Base-by-base conservation (phyloP, 2,113 vertebrate species). In the Cryptotis parvus region DNA sequence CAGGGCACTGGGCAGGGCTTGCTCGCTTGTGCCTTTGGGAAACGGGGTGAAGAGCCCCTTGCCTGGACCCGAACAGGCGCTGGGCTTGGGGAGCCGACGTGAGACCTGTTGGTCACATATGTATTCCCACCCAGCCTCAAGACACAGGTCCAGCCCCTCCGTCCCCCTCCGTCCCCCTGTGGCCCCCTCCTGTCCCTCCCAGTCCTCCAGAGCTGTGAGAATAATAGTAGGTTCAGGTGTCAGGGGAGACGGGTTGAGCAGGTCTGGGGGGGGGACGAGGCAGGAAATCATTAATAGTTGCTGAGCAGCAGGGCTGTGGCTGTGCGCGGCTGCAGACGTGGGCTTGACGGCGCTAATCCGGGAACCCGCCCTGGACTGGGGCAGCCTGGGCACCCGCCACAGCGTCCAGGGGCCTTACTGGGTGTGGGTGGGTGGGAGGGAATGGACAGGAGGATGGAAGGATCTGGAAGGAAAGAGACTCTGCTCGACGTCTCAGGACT, bases 241-340 rank as follows among this genome's bases (percentile, higher is more conserved):
- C 96, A 89, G 87, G 92, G 94, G 90, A 95, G 96, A 96, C 96
- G 94, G 96, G 96, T 95, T n/a, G 83, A 83, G 55, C 95, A 94
- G 96, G 96, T 96, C 93, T 94, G 93, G 87, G 91, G 90, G 92
- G 91, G 90, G 93, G 87, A 75, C 0, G 66, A 84, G 83, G 77
- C 87, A 87, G 90, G 94, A 89, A 87, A 90, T 91, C 87, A 85
- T 84, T 85, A 91, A 89, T 89, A 89, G 84, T 49, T 45, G 26
- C 61, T 52, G 58, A 66, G 85, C 77, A 49, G 12, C 79, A 69
- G 66, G 90, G 68, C 31, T 29, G 68, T 11, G 86, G 35, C 69
- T 55, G 22, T 26, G 7, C 61, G 75, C 29, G 33, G 74, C 70
- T 85, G 37, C 0, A 24, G 55, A 43, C 72, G 92, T 43, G n/a